These are phyloP conservation scores for Periophthalmus magnuspinnatus DNA, from an alignment of 2,797 vertebrate species.

Conservation along the genomic window DNA sequence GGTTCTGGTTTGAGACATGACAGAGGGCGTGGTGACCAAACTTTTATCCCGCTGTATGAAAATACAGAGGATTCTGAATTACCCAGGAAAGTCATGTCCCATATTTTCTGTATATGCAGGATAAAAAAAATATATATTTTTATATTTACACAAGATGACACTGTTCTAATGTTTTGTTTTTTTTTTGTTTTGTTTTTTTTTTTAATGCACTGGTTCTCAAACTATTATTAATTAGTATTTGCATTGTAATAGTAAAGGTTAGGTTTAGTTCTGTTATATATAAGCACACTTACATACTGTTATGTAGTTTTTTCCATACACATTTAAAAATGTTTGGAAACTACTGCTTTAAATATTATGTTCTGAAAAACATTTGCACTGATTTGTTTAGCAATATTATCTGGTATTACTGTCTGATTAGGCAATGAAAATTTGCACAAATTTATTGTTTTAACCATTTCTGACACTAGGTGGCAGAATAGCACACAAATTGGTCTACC, in stretches of 20 bases:
- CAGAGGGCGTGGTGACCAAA: too few relatives aligned
- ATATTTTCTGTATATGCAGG: background rate
- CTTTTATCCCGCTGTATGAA: too few relatives aligned
- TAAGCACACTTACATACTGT: background rate
- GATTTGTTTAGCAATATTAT: background rate
- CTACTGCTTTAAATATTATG: background rate
- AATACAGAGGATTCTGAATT: too few relatives aligned
- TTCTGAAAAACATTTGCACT: background rate
- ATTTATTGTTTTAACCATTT: constrained; percentile 21
- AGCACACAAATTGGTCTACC: constrained; percentile 36
- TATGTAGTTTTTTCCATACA: background rate
- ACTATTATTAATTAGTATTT: background rate
- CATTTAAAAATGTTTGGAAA: background rate
- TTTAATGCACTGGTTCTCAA: background rate
- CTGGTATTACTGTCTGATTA: background rate
- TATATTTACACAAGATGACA: background rate
- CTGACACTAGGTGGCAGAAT: constrained; percentile 68
- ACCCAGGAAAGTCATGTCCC: too few relatives aligned
- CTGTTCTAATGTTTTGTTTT: background rate
- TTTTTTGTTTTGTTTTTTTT: background rate
- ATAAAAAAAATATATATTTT: background rate
- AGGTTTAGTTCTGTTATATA: background rate
- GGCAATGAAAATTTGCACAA: constrained; percentile 45
- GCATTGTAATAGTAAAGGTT: background rate
- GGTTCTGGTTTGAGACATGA: too few relatives aligned